phyloP scores from a whole-genome alignment of 1,140 invertebrate genomes.

The Dendroctonus valens region DNA sequence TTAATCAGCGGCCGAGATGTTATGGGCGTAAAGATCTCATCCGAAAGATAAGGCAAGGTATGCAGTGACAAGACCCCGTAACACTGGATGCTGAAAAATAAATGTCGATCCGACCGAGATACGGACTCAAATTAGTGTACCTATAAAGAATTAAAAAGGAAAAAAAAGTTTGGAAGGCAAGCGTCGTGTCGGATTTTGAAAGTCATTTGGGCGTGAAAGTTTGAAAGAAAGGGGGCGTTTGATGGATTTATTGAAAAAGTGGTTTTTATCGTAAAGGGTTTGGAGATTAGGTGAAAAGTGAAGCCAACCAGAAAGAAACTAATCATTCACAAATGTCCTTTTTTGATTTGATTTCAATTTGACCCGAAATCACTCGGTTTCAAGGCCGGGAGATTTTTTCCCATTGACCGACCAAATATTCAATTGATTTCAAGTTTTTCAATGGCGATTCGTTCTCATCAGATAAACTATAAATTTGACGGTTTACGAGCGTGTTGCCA shows the following conservation, averaged over 20 bases:
- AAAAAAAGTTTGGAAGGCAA: conserved; percentile 2
- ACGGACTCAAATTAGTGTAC: conserved; percentile 1
- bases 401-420: too few species aligned
- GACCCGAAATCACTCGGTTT: too few species aligned
- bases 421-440: too few species aligned
- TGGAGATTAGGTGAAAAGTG: too few species aligned
- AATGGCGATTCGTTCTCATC: too few species aligned
- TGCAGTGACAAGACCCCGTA: conserved; percentile 11
- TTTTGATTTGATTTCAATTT: too few species aligned
- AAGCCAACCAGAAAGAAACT: too few species aligned
- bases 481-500: too few species aligned
- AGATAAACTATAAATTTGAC: too few species aligned
- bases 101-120: conserved; percentile 9
- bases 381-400: too few species aligned
- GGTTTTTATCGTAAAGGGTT: background rate
- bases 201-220: conserved; percentile 19
- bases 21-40: conserved; percentile 18
- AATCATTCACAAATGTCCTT: too few species aligned
- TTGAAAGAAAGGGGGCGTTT: conserved; percentile 5
- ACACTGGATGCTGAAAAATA: conserved; percentile 18
- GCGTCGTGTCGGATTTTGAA: conserved; percentile 1
- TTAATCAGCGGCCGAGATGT: conserved; percentile 10
- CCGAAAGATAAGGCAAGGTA: conserved; percentile 9
- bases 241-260: conserved; percentile 10
- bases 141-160: conserved; percentile 2